phyloP scores from a whole-genome alignment of 1,140 invertebrate species.

The Phocides pigmalion region DNA sequence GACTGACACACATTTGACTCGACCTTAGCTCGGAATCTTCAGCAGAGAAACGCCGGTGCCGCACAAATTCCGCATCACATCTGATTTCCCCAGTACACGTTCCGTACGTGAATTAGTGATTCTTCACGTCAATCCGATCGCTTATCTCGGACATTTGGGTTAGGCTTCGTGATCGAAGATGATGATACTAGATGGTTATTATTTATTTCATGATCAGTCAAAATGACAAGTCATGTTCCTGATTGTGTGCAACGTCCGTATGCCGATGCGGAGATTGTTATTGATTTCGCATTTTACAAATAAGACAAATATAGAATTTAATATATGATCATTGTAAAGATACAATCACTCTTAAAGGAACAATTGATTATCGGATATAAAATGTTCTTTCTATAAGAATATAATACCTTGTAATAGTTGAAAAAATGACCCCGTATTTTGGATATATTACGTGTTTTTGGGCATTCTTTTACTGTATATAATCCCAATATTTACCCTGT shows the following conservation, averaged over 20 bases:
- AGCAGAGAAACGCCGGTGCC: slow-evolving; percentile 9
- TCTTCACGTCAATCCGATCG: slow-evolving; percentile 73
- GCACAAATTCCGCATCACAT: slow-evolving; percentile 35
- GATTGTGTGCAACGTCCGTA: slow-evolving; percentile 42
- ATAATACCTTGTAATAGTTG: no score
- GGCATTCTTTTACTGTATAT: no score
- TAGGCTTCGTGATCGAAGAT: slow-evolving; percentile 70
- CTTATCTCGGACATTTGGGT: slow-evolving; percentile 74
- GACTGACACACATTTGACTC: slow-evolving; percentile 68
- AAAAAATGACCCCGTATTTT: no score
- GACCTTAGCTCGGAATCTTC: slow-evolving; percentile 42
- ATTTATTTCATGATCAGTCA: slow-evolving; percentile 71
- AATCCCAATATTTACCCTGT: no score
- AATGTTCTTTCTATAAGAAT: no score
- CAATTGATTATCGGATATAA: no score
- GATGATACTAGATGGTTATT: slow-evolving; percentile 53
- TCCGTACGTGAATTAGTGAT: slow-evolving; percentile 62
- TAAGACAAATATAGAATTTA: slow-evolving; percentile 21
- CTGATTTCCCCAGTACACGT: slow-evolving; percentile 45
- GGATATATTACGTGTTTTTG: no score
- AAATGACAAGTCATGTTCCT: slow-evolving; percentile 70
- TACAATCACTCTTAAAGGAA: background rate
- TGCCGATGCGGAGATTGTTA: slow-evolving; percentile 25
- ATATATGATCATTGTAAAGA: background rate
- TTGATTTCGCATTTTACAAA: slow-evolving; percentile 29